Evolutionary conservation across 2,113 vertebrate species (phyloP).

Genomic region (Naja naja): DNA sequence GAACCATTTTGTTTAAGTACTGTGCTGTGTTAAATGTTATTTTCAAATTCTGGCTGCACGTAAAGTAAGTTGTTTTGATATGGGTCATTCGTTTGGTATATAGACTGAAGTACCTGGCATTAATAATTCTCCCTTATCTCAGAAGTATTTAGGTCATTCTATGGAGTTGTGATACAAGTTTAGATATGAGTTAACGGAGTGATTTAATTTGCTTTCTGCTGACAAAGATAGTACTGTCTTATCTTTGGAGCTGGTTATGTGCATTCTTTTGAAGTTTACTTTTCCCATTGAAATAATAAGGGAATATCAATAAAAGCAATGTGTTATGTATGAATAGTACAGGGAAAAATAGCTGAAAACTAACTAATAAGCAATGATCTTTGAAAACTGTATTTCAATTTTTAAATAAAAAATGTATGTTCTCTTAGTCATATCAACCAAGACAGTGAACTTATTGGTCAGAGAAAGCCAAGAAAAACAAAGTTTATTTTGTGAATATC

Average conservation of each 20-base stretch:
- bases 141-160: neutral
- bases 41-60: too few relatives aligned
- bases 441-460: neutral
- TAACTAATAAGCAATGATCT: neutral
- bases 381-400: neutral
- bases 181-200: neutral
- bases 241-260: neutral
- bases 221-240: neutral
- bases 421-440: neutral
- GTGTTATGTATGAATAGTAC: neutral
- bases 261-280: neutral
- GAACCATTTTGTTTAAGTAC: too few relatives aligned
- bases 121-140: neutral
- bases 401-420: neutral
- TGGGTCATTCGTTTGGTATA: too few relatives aligned
- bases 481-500: constrained; percentile 18
- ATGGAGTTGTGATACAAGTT: neutral
- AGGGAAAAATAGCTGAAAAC: neutral
- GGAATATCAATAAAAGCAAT: neutral
- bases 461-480: constrained; percentile 18
- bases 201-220: neutral
- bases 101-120: neutral
- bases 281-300: too few relatives aligned
- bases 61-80: too few relatives aligned
- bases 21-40: too few relatives aligned